phyloP scores from a whole-genome alignment of 2,797 vertebrate genomes.

The Rhinophrynus dorsalis region DNA sequence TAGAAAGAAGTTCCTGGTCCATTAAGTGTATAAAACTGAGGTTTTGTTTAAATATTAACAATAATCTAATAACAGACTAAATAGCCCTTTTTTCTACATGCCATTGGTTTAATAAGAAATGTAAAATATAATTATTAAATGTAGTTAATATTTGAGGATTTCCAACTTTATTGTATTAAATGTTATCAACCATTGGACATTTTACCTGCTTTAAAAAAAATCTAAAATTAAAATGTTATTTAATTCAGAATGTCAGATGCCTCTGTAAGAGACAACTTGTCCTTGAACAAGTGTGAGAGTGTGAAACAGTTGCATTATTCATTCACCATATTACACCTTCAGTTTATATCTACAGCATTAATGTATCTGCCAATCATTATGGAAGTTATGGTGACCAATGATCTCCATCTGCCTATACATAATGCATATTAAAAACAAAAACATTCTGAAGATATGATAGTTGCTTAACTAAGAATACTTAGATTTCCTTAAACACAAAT shows the following conservation, averaged over 20 bases:
- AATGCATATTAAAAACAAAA: neutral
- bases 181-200: neutral
- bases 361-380: conserved; percentile 7
- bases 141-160: neutral
- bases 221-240: neutral
- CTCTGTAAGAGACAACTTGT: neutral
- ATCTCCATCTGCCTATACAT: neutral
- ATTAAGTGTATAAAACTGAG: no score
- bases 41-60: no score
- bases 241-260: neutral
- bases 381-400: neutral
- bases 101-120: no score
- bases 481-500: no score
- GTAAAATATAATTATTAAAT: no score
- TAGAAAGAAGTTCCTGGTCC: no score
- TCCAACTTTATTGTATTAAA: neutral
- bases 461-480: no score
- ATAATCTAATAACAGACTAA: no score
- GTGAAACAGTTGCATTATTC: conserved; percentile 7
- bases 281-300: neutral
- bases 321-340: neutral
- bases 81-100: no score
- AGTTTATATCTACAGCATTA: neutral
- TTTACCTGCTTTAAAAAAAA: neutral
- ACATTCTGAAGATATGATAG: no score